phyloP scores from a whole-genome alignment of 2,888 invertebrate genomes.

The Cheilosia vulpina region DNA sequence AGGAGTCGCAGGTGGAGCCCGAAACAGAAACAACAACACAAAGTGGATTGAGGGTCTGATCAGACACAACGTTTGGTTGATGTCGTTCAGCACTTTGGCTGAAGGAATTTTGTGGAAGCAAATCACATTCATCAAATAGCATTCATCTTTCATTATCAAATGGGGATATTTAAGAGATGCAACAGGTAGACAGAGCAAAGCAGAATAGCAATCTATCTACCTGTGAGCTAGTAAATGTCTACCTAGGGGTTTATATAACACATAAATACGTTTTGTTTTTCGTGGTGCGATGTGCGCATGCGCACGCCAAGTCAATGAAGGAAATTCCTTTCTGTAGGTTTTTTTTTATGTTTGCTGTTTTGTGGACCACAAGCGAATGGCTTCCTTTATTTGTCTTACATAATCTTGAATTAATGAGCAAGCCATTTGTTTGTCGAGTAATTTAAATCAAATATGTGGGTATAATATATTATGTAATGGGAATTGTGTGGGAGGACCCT shows the following conservation, averaged over 20 bases:
- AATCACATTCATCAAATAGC: conserved; percentile 49
- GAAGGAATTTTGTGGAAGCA: conserved; percentile 50
- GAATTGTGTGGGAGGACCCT: no score
- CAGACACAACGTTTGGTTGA: conserved; percentile 28
- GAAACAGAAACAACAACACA: not conserved
- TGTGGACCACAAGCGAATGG: conserved; percentile 1
- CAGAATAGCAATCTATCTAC: not conserved
- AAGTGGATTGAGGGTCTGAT: conserved; percentile 28
- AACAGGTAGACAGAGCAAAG: conserved; percentile 35
- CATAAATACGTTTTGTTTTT: not conserved
- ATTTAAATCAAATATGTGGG: no score
- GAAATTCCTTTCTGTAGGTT: conserved; percentile 19
- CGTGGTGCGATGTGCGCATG: conserved; percentile 24
- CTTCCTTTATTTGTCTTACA: not conserved
- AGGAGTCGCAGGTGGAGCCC: conserved; percentile 52
- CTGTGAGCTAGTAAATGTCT: conserved; percentile 1
- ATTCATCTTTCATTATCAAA: conserved; percentile 61
- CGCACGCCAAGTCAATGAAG: conserved; percentile 24
- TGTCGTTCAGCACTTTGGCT: conserved; percentile 41
- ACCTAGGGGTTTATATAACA: not conserved
- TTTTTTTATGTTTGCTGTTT: not conserved
- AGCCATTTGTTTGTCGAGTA: no score
- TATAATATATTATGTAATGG: no score
- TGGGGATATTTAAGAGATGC: conserved; percentile 36
- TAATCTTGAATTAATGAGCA: conserved; percentile 27